Conservation (phyloP, 1,140 invertebrate genomes). For the Temnothorax curvispinosus region DNA sequence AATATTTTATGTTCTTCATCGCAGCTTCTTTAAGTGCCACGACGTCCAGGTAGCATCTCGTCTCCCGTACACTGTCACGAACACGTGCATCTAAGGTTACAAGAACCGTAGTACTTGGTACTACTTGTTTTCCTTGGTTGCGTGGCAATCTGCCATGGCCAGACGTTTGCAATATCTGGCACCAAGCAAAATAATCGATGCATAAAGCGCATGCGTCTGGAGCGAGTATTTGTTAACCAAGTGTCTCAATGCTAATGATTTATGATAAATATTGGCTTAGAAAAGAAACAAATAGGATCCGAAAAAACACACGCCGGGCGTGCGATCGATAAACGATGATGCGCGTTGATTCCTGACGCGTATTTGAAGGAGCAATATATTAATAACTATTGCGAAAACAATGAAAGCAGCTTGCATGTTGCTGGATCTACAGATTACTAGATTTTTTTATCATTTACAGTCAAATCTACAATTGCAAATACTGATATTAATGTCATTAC, state of each 20-base stretch:
- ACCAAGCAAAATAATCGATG: conserved; percentile 73
- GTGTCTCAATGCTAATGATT: conserved; percentile 45
- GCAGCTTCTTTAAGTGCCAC: background rate
- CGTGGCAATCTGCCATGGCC: conserved; percentile 67
- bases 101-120: conserved; percentile 27
- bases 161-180: conserved; percentile 66
- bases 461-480: too few relatives aligned
- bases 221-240: conserved; percentile 66
- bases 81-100: conserved; percentile 46
- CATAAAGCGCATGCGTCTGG: conserved; percentile 66
- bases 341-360: background rate
- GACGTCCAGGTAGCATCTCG: background rate
- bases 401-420: background rate
- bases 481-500: background rate
- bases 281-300: conserved; percentile 21
- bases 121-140: conserved; percentile 52
- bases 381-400: conserved; percentile 10
- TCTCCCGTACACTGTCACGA: conserved; percentile 19
- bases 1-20: background rate
- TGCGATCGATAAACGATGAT: conserved; percentile 26
- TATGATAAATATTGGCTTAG: conserved; percentile 44
- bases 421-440: background rate
- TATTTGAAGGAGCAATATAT: background rate
- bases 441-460: background rate
- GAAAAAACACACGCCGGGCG: background rate